Percentiles rank a stretch among this genome's conserved stretches.
These are phyloP conservation scores for Silurus lanzhouensis DNA, from an alignment of 2,797 vertebrate genomes.

Conservation along the genomic window DNA sequence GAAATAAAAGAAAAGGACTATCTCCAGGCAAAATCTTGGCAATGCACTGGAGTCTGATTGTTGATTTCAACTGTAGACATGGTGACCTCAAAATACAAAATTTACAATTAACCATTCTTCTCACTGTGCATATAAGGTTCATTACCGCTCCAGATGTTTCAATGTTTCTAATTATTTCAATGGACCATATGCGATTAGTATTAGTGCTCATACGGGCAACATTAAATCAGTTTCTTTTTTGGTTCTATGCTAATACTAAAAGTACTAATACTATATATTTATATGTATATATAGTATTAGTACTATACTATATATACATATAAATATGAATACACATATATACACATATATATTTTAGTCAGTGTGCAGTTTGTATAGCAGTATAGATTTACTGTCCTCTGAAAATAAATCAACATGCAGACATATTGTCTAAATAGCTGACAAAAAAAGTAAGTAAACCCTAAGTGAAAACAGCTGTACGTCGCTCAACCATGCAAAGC, in stretches of 20 bases:
- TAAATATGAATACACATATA: too few species aligned
- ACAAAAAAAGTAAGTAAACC: too few species aligned
- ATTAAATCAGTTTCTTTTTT: neutral
- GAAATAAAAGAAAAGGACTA: neutral
- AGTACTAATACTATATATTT: too few species aligned
- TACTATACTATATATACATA: too few species aligned
- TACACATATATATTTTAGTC: too few species aligned
- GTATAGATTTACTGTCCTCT: too few species aligned
- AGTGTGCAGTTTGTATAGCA: too few species aligned
- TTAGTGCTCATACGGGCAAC: neutral
- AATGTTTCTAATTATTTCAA: neutral
- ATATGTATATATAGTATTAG: too few species aligned
- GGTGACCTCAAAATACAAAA: neutral
- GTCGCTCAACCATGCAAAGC: too few species aligned
- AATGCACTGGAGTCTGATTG: neutral
- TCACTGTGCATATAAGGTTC: neutral
- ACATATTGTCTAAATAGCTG: too few species aligned
- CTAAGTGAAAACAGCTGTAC: too few species aligned
- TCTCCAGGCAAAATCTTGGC: neutral
- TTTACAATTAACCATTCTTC: neutral
- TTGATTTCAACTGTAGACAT: neutral
- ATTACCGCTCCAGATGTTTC: neutral
- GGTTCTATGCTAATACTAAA: neutral
- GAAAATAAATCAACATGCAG: too few species aligned
- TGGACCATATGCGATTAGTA: neutral